Conservation (phyloP, 2,797 vertebrate genomes). For the Perdix hodgsoniae region DNA sequence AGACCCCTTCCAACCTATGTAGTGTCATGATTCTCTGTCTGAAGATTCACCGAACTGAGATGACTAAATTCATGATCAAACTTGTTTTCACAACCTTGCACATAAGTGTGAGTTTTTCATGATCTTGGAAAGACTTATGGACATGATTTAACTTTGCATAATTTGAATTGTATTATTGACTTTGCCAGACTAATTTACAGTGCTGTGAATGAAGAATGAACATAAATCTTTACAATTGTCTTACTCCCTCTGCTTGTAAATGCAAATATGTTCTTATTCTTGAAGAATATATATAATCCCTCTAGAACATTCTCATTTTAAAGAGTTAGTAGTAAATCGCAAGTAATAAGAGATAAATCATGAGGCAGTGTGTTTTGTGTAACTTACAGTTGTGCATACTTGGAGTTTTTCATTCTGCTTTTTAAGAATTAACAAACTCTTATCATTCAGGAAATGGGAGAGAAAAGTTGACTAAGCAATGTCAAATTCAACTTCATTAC, state of each 20-base stretch:
- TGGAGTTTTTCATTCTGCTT: not conserved
- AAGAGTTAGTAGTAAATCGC: not conserved
- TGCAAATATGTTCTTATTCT: not conserved
- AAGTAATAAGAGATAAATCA: conserved; percentile 2
- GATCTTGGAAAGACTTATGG: not conserved
- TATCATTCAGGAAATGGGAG: not conserved
- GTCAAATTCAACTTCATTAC: not conserved
- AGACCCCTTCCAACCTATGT: not conserved
- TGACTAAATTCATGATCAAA: not conserved
- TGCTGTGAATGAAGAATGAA: not conserved
- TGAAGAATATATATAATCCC: not conserved
- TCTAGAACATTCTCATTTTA: not conserved
- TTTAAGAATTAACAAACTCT: not conserved
- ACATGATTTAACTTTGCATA: not conserved
- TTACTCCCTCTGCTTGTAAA: not conserved
- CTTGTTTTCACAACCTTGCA: not conserved
- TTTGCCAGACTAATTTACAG: not conserved
- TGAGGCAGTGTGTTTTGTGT: not conserved
- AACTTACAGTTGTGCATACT: not conserved
- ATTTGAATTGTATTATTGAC: not conserved
- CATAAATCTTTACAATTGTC: not conserved
- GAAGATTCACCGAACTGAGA: not conserved
- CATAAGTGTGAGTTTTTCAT: not conserved
- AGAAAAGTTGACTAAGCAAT: not conserved
- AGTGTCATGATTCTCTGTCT: not conserved